Percentiles rank a stretch among this genome's conserved stretches.
Evolutionary conservation across 2,888 invertebrate species (phyloP).

Genomic region (Protodeltote pygarga): DNA sequence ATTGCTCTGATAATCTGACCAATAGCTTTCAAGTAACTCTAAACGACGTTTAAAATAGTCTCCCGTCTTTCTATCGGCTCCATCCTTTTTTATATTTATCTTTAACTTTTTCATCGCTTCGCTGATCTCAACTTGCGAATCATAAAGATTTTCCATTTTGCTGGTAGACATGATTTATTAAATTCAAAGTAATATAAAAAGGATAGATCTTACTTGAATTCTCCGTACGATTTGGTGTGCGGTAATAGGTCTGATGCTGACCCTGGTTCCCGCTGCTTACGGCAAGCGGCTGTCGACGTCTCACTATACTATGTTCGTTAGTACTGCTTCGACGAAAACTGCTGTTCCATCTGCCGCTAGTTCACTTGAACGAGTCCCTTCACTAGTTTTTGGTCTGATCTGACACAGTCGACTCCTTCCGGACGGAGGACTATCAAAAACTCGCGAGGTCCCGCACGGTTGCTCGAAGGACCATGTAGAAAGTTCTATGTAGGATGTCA

Average conservation of each 20-base stretch:
- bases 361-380: background rate
- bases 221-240: background rate
- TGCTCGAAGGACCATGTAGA: background rate
- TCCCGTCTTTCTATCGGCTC: too few relatives aligned
- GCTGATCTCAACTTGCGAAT: too few relatives aligned
- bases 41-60: too few relatives aligned
- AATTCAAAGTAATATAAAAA: too few relatives aligned
- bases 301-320: too few relatives aligned
- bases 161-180: too few relatives aligned
- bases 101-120: too few relatives aligned
- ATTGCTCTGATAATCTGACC: too few relatives aligned
- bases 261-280: background rate
- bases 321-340: background rate
- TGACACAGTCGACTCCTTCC: background rate
- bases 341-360: background rate
- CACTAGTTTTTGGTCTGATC: background rate
- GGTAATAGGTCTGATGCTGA: background rate
- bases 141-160: too few relatives aligned
- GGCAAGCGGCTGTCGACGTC: background rate
- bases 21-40: too few relatives aligned
- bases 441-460: background rate
- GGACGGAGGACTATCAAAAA: background rate
- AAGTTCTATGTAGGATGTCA: background rate
- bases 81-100: too few relatives aligned
- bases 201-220: background rate